Conservation (phyloP, 92 coral and sea anemone genomes). For the Siderastrea siderea region DNA sequence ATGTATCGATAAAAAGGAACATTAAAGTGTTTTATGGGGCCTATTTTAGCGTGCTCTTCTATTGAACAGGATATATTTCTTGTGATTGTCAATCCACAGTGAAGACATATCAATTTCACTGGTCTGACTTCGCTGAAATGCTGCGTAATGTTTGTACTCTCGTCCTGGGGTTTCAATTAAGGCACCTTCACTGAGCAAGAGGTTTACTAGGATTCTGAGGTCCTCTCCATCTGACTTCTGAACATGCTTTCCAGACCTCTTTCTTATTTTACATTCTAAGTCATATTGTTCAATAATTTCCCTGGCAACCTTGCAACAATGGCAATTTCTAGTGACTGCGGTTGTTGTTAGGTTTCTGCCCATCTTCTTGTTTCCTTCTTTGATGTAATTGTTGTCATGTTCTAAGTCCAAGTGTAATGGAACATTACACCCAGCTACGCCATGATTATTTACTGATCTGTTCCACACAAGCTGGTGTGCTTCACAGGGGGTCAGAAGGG, state of each 20-base stretch:
- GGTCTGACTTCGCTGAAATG: conserved; percentile 1
- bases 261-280: conserved; percentile 16
- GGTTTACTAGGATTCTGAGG: conserved; percentile 9
- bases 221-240: conserved; percentile 47
- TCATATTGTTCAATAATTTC: conserved; percentile 55
- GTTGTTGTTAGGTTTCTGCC: conserved; percentile 22
- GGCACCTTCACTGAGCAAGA: conserved; percentile 9
- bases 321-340: conserved; percentile 24
- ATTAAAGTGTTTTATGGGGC: no score
- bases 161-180: conserved; percentile 26
- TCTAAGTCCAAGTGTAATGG: conserved; percentile 61
- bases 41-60: conserved; percentile 22
- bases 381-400: conserved; percentile 30
- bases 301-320: conserved; percentile 12
- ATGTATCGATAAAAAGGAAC: no score
- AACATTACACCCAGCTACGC: conserved; percentile 66
- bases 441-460: conserved; percentile 58
- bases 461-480: conserved; percentile 67
- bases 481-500: conserved; percentile 65
- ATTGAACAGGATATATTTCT: conserved; percentile 17
- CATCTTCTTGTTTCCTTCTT: conserved; percentile 3
- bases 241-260: conserved; percentile 60
- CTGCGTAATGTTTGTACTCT: conserved; percentile 13
- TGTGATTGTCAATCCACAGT: conserved; percentile 45
- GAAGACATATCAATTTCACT: conserved; percentile 4